Percentiles rank a stretch among this genome's conserved stretches.
Conservation (phyloP, 2,888 invertebrate genomes). For the Nomada flava region DNA sequence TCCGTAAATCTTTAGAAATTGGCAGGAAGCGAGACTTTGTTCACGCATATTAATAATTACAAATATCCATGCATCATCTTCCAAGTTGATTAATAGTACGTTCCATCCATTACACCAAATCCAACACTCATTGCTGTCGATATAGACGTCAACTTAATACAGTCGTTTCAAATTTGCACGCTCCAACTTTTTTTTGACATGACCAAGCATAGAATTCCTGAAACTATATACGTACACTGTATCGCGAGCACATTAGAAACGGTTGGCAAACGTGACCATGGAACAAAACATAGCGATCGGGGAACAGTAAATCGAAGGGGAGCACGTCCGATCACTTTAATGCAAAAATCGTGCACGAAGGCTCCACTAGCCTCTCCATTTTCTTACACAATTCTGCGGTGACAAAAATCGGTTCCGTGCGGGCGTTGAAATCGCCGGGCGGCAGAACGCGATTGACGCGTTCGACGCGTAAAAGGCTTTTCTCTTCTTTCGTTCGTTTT, state of each 20-base stretch:
- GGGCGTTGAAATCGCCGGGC: conserved; percentile 15
- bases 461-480: not conserved
- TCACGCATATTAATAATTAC: not conserved
- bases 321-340: not conserved
- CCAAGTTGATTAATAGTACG: not conserved
- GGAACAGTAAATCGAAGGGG: conserved; percentile 33
- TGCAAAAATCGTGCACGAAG: conserved; percentile 20
- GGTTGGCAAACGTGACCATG: too few species aligned
- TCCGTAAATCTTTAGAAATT: not conserved
- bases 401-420: conserved; percentile 3
- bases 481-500: not conserved
- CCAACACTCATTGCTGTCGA: too few species aligned
- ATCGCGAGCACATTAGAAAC: too few species aligned
- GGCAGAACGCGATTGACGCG: not conserved
- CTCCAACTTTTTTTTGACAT: too few species aligned
- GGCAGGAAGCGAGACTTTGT: not conserved
- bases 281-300: conserved; percentile 18
- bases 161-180: too few species aligned
- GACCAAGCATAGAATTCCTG: too few species aligned
- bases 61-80: not conserved
- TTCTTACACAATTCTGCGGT: conserved; percentile 8
- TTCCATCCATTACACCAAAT: not conserved
- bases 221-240: too few species aligned
- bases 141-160: too few species aligned
- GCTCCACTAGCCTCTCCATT: not conserved